phyloP scores from a whole-genome alignment of 2,797 vertebrate species.

The Halcyon badia region DNA sequence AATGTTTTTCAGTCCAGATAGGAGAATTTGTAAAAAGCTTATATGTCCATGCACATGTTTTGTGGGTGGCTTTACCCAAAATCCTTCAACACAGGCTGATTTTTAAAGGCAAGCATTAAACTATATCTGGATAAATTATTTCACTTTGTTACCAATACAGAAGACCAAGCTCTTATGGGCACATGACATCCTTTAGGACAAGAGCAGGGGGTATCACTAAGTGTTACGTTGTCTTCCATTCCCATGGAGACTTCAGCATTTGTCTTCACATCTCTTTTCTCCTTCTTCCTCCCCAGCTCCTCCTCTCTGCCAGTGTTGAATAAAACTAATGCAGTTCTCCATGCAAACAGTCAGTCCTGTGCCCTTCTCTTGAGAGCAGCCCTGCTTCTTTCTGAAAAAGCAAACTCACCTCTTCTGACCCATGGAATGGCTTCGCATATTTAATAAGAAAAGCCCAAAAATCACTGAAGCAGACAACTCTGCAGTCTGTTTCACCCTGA shows the following conservation, averaged over 20 bases:
- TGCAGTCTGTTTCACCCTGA: background rate
- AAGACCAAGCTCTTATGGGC: background rate
- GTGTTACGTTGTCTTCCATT: background rate
- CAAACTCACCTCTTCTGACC: conserved; percentile 17
- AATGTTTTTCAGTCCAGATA: background rate
- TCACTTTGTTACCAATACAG: background rate
- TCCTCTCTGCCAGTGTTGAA: background rate
- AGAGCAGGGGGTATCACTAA: background rate
- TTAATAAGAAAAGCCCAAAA: background rate
- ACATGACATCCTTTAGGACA: background rate
- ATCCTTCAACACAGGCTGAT: background rate
- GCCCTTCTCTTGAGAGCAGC: background rate
- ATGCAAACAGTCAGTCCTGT: background rate
- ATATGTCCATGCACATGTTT: background rate
- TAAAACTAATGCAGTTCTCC: background rate
- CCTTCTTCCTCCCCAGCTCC: background rate
- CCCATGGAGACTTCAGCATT: background rate
- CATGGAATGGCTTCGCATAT: background rate
- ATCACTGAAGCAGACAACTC: background rate
- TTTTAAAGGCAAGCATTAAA: background rate
- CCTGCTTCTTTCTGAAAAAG: background rate
- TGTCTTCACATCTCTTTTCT: background rate
- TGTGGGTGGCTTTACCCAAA: background rate
- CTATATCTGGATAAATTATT: background rate
- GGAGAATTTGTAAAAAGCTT: background rate